Evolutionary conservation across 2,888 invertebrate species (phyloP).

Genomic region (Pardosa pseudoannulata): DNA sequence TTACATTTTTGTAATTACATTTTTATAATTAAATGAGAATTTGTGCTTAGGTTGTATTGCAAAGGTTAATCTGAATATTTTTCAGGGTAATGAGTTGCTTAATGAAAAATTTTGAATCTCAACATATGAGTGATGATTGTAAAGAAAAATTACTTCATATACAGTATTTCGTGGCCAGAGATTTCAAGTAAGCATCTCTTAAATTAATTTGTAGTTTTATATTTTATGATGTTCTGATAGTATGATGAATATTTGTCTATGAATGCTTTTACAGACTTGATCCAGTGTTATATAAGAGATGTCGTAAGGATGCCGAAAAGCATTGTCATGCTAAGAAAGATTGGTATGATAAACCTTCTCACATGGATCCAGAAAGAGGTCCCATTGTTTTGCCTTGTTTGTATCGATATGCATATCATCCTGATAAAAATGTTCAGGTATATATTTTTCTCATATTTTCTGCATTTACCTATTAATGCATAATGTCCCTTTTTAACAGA

Average conservation of each 20-base stretch:
- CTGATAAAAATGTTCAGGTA: constrained; percentile 75
- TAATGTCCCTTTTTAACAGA: too few relatives aligned
- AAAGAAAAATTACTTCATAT: constrained; percentile 94
- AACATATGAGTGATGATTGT: constrained; percentile 91
- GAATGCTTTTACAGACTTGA: constrained; percentile 83
- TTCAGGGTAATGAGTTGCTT: constrained; percentile 93
- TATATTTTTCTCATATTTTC: too few relatives aligned
- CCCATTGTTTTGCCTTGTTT: constrained; percentile 93
- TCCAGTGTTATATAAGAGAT: constrained; percentile 90
- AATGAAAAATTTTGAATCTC: constrained; percentile 92
- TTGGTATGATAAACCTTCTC: constrained; percentile 84
- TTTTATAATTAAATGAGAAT: too few relatives aligned
- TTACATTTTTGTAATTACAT: too few relatives aligned
- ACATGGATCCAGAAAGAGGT: constrained; percentile 86
- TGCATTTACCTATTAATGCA: too few relatives aligned
- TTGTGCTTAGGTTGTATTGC: too few relatives aligned
- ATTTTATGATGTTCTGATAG: too few relatives aligned
- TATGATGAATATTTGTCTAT: not conserved
- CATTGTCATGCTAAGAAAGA: constrained; percentile 87
- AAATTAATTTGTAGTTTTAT: too few relatives aligned
- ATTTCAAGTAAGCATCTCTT: constrained; percentile 83
- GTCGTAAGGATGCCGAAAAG: constrained; percentile 89
- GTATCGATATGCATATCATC: constrained; percentile 82
- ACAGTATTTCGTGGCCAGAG: constrained; percentile 96
- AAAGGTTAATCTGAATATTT: too few relatives aligned